These are phyloP conservation scores for Dromaius novaehollandiae DNA, from an alignment of 2,113 vertebrate genomes.

Conservation along the genomic window DNA sequence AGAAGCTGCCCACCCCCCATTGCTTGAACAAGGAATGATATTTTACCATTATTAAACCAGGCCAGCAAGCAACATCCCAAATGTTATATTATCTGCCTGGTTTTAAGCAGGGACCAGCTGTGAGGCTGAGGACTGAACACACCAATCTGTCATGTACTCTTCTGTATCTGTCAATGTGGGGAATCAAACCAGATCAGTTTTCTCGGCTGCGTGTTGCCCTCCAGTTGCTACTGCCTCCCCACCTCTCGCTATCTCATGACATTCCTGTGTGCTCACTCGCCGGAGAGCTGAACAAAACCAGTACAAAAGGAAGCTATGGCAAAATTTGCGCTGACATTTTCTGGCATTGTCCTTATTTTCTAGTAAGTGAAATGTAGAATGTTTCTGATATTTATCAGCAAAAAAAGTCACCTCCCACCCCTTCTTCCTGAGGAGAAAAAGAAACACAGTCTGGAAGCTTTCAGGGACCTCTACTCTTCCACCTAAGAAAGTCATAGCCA, in stretches of 20 bases:
- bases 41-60: not conserved
- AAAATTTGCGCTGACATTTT: constrained; percentile 4
- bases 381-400: constrained; percentile 7
- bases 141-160: not conserved
- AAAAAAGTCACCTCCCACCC: constrained; percentile 1
- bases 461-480: not conserved
- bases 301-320: not conserved
- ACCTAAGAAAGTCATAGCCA: not conserved
- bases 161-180: not conserved
- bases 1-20: not conserved
- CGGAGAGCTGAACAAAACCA: not conserved
- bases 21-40: not conserved
- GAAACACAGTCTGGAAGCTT: not conserved
- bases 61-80: not conserved
- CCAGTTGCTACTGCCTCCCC: accelerated
- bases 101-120: not conserved
- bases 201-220: not conserved
- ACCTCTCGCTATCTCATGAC: not conserved
- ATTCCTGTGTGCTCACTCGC: not conserved
- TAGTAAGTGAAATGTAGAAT: not conserved
- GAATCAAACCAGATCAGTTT: not conserved
- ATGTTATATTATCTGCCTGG: not conserved
- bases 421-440: not conserved
- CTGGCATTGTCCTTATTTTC: constrained; percentile 7
- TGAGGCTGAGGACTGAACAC: not conserved